A percentile compares a stretch with the other conserved stretches of the same genome.
phyloP scores from a whole-genome alignment of 2,113 vertebrate genomes.

The Paralichthys olivaceus region DNA sequence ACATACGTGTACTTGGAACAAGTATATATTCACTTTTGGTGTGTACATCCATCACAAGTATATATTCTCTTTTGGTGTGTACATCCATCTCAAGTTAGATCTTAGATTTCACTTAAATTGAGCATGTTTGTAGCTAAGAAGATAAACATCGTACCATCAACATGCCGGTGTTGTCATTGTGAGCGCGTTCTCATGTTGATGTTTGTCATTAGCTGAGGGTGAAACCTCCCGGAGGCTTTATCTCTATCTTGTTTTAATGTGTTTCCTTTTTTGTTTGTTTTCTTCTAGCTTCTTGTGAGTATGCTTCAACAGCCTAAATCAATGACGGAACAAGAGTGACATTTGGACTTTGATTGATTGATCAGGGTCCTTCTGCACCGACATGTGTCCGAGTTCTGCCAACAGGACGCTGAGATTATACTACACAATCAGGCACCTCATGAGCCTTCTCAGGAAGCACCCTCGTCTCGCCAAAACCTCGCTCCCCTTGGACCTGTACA shows the following conservation, averaged over 20 bases:
- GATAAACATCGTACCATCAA: too few species aligned
- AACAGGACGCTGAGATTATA: constrained; percentile 50
- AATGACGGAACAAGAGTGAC: not conserved
- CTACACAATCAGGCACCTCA: constrained; percentile 66
- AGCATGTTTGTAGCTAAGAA: too few species aligned
- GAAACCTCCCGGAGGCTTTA: not conserved
- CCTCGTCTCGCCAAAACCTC: constrained; percentile 25
- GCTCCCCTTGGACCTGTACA: constrained; percentile 15
- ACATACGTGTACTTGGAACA: too few species aligned
- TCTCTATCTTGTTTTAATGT: not conserved
- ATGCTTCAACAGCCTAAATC: not conserved
- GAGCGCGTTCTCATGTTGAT: too few species aligned
- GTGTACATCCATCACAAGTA: too few species aligned
- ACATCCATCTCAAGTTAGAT: too few species aligned
- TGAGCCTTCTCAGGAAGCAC: constrained; percentile 56
- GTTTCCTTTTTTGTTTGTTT: not conserved
- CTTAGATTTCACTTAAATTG: too few species aligned
- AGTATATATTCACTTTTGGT: too few species aligned
- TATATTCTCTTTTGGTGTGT: too few species aligned
- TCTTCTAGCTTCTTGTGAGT: constrained; percentile 42
- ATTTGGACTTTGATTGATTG: constrained; percentile 5
- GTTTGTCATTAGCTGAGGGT: too few species aligned
- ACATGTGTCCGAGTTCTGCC: constrained; percentile 44
- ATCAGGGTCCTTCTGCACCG: constrained; percentile 49
- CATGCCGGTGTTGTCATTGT: too few species aligned